A percentile compares a stretch with the other conserved stretches of the same genome.
phyloP scores from a whole-genome alignment of 2,113 vertebrate genomes.

The Isichthys henryi region DNA sequence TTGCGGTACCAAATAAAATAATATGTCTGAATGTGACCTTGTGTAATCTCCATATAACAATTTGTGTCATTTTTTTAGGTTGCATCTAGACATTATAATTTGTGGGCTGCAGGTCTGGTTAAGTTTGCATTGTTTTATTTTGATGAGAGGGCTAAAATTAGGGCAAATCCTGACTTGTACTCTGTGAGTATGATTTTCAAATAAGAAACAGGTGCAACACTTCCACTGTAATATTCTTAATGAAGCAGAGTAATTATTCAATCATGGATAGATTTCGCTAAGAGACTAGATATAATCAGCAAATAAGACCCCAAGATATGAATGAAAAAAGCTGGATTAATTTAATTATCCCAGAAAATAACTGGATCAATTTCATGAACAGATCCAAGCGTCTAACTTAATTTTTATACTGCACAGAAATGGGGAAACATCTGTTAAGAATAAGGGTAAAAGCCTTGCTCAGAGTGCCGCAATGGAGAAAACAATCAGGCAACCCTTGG shows the following conservation, averaged over 20 bases:
- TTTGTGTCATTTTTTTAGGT: neutral
- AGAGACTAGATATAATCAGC: neutral
- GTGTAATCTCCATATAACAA: neutral
- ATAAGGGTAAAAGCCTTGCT: neutral
- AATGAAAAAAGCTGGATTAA: neutral
- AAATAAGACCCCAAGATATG: neutral
- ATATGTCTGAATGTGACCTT: neutral
- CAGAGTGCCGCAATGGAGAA: neutral
- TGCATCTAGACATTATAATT: neutral
- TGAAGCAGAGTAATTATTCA: slow-evolving; percentile 9
- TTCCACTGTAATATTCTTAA: neutral
- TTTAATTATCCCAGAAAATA: slow-evolving; percentile 1
- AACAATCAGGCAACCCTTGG: neutral
- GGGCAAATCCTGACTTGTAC: neutral
- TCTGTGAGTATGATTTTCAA: neutral
- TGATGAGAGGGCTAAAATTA: neutral
- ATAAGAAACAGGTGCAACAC: slow-evolving; percentile 2
- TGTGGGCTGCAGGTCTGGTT: neutral
- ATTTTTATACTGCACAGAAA: neutral
- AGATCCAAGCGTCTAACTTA: neutral
- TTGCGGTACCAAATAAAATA: neutral
- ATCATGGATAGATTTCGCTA: neutral
- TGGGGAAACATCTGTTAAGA: neutral
- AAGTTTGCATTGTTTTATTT: neutral
- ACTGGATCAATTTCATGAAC: neutral